These are phyloP conservation scores for Amazona vittata DNA, from an alignment of 2,113 vertebrate genomes.

Conservation along the genomic window DNA sequence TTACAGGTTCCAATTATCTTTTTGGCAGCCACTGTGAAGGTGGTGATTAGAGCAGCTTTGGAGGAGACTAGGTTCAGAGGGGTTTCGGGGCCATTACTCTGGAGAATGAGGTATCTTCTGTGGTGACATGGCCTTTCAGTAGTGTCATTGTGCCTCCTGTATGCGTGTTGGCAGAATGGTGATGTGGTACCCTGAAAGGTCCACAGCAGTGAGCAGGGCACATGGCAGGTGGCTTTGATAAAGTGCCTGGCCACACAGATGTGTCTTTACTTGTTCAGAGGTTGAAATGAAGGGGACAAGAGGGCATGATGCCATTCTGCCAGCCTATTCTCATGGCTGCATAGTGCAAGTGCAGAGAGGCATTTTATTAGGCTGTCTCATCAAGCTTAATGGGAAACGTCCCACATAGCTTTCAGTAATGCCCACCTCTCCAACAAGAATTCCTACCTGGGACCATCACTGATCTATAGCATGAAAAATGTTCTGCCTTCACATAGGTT, in stretches of 20 bases:
- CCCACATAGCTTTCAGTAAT: background rate
- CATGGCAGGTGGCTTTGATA: background rate
- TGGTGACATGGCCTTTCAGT: background rate
- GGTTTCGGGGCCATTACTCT: background rate
- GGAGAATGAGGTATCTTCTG: background rate
- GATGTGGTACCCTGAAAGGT: background rate
- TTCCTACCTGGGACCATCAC: background rate
- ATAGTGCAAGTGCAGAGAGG: background rate
- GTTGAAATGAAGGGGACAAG: background rate
- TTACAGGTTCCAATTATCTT: background rate
- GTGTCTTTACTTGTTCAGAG: background rate
- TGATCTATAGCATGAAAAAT: background rate
- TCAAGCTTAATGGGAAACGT: background rate
- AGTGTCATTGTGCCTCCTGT: background rate
- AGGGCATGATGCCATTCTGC: background rate
- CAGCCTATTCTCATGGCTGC: accelerated
- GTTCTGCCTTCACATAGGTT: background rate
- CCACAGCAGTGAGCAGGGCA: background rate
- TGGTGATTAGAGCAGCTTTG: background rate
- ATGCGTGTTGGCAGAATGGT: background rate
- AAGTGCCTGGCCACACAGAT: background rate
- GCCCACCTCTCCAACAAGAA: background rate
- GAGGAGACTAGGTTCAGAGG: background rate
- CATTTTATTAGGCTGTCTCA: background rate
- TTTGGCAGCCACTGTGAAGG: background rate